phyloP scores from a whole-genome alignment of 2,888 invertebrate species.

The Trichogramma evanescens region DNA sequence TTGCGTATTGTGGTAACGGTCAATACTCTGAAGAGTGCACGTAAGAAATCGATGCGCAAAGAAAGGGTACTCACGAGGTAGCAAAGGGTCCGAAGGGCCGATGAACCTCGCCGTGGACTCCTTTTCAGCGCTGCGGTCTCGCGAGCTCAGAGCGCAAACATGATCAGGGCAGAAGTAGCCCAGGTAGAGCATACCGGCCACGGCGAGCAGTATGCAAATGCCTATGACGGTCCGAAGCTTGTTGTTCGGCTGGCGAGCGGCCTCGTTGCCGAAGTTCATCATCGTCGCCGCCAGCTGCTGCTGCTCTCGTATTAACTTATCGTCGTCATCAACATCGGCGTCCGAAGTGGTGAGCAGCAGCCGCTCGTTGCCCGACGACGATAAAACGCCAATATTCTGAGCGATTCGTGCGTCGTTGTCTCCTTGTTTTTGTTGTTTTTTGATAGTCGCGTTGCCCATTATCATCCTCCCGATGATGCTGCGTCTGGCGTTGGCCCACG shows the following conservation, averaged over 20 bases:
- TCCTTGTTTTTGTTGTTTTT: no score
- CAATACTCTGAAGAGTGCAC: no score
- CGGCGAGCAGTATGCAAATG: constrained; percentile 73
- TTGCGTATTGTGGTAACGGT: no score
- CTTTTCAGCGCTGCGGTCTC: constrained; percentile 45
- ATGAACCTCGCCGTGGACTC: constrained; percentile 30
- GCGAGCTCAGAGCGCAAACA: constrained; percentile 68
- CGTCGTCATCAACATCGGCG: no score
- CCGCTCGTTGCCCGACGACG: constrained; percentile 5
- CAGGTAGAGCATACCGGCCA: constrained; percentile 81
- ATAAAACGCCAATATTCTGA: no score
- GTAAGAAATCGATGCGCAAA: not conserved
- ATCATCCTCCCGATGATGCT: no score
- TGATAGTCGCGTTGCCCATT: no score
- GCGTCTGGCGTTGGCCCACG: no score
- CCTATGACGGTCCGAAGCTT: constrained; percentile 69
- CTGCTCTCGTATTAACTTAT: no score
- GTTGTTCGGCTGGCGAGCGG: constrained; percentile 59
- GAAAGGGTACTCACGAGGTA: not conserved
- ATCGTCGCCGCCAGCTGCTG: not conserved
- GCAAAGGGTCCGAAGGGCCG: not conserved
- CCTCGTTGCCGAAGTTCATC: constrained; percentile 44
- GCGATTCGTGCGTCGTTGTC: no score
- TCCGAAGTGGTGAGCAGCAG: constrained; percentile 5
- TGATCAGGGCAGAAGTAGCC: constrained; percentile 87